phyloP scores from a whole-genome alignment of 2,113 vertebrate genomes.

The Rhinopithecus roxellana region DNA sequence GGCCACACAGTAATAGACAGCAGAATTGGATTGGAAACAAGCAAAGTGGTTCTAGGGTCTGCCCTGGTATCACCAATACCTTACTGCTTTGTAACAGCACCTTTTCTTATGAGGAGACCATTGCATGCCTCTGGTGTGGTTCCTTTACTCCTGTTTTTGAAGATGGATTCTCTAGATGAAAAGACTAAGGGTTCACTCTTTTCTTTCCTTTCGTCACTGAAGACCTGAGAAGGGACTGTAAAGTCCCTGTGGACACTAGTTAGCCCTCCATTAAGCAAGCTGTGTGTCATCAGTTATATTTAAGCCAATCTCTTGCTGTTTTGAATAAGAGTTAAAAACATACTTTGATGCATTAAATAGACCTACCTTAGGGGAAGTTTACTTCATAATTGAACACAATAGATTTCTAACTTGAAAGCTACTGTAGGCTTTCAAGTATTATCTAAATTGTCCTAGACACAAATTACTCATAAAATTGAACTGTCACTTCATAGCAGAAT shows the following conservation, averaged over 20 bases:
- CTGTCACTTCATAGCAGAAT: constrained; percentile 68
- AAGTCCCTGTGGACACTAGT: not conserved
- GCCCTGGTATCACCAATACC: too few species aligned
- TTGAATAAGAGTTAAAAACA: constrained; percentile 58
- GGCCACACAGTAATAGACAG: not conserved
- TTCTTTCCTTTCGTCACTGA: not conserved
- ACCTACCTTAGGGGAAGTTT: constrained; percentile 68
- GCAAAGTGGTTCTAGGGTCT: not conserved
- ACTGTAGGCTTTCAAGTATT: constrained; percentile 70
- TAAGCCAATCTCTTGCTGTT: constrained; percentile 48
- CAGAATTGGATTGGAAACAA: not conserved
- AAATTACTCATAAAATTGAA: constrained; percentile 70
- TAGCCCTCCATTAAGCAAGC: constrained; percentile 7
- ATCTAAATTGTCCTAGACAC: constrained; percentile 69
- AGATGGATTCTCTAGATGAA: not conserved
- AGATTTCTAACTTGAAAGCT: constrained; percentile 69
- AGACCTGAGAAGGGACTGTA: not conserved
- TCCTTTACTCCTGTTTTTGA: not conserved
- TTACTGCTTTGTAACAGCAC: not conserved
- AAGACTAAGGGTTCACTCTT: not conserved
- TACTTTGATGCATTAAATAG: constrained; percentile 57
- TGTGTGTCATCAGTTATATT: constrained; percentile 37
- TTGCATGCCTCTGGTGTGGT: not conserved
- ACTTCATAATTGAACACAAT: constrained; percentile 59
- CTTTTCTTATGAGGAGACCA: not conserved